Evolutionary conservation across 2,888 invertebrate genomes (phyloP), one percentile per base, ranked within the genome.

Genomic region (Xestoiulus laeticollis): DNA sequence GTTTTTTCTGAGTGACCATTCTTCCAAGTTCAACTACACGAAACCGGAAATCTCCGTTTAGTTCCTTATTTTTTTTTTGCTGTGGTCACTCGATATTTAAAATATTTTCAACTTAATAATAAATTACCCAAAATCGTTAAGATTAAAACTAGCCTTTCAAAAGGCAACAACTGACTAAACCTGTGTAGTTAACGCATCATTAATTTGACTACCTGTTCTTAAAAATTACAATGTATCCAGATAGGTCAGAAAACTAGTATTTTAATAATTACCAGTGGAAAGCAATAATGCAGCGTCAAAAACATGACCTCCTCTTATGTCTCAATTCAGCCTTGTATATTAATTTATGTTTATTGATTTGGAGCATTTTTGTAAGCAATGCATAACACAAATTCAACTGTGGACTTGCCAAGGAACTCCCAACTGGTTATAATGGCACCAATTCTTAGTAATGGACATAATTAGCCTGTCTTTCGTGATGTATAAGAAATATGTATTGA

Each of bases 141-240:
- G 78, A 78, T 78, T 78, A 78, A 78, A 78, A 68, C 22, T 68
- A 8, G 78, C 1, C 22, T 78, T 78, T 78, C 78, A 78, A 78
- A 38, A 78, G 78, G 3, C 12, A 78, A 16, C 30, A 78, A 78
- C 30, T 26, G 16, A 78, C 78, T 30, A 78, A 78, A 30, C 78
- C 78, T 30, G 78, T 30, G 78, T 78, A 78, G 30, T 78, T 32
- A 78, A 78, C 78, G 78, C 78, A 8, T 78, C 78, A 78, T 78
- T 78, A 78, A 12, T 78, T 78, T 78, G 14, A 32, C 30, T 78
- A 10, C 16, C 78, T 78, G 78, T 14, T 30, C 16, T 4, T 68
- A 68, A 6, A 22, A 68, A 8, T 68, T 5, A 38, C 5, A 38
- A 38, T 38, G 8, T 38, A 8, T 38, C 38, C 8, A 38, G 38